Conservation (phyloP, 2,797 vertebrate species). For the Artibeus jamaicensis region DNA sequence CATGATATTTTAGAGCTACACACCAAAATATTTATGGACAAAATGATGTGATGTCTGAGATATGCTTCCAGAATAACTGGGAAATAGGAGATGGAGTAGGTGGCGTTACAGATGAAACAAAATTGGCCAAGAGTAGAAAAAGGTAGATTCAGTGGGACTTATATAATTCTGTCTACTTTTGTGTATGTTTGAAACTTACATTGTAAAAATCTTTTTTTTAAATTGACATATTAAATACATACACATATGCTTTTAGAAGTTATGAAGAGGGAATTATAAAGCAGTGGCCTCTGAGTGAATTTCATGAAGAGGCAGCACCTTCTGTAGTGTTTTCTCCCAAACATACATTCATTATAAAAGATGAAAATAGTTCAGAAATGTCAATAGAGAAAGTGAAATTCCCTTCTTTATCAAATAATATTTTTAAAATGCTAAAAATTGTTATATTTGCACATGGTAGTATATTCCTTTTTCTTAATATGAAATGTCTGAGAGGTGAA, state of each 20-base stretch:
- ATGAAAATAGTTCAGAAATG: conserved; percentile 3
- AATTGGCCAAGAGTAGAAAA: background rate
- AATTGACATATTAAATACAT: background rate
- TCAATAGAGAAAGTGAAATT: background rate
- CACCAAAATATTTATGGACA: conserved; percentile 18
- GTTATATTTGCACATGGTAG: background rate
- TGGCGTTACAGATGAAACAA: background rate
- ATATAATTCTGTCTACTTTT: conserved; percentile 11
- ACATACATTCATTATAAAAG: conserved; percentile 1
- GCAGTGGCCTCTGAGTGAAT: background rate
- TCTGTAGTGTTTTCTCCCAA: background rate
- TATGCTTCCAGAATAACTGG: conserved; percentile 31
- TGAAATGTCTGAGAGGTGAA: background rate
- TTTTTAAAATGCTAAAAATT: conserved; percentile 39
- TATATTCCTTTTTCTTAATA: background rate
- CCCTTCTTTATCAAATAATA: conserved; percentile 27
- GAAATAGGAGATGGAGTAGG: background rate
- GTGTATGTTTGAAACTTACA: conserved; percentile 23
- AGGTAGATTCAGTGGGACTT: background rate
- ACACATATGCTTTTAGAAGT: background rate
- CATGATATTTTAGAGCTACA: background rate
- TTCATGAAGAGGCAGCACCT: background rate
- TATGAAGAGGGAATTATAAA: background rate
- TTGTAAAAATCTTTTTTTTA: background rate
- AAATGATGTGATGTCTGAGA: background rate